phyloP scores from a whole-genome alignment of 2,113 vertebrate species.

The Lates calcarifer region DNA sequence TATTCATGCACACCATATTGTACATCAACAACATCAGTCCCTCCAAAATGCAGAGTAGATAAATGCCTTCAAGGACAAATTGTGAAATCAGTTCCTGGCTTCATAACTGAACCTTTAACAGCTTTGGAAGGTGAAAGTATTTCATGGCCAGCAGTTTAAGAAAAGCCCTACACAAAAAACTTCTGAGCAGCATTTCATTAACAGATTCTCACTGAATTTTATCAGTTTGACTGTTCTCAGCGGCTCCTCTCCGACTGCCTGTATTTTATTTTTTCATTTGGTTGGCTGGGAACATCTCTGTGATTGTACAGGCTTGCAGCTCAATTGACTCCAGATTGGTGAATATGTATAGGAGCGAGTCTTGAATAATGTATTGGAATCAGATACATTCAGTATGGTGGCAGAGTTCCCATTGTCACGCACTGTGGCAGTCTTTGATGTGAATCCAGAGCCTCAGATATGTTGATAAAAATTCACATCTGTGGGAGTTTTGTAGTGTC shows the following conservation, averaged over 20 bases:
- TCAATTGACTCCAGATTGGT: constrained; percentile 64
- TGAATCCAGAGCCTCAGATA: constrained; percentile 61
- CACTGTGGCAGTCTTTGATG: constrained; percentile 70
- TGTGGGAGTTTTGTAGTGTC: constrained; percentile 59
- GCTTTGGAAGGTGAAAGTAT: constrained; percentile 52
- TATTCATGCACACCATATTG: constrained; percentile 2
- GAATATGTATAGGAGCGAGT: constrained; percentile 68
- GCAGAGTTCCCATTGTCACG: constrained; percentile 50
- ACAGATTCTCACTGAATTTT: constrained; percentile 26
- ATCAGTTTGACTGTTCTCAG: constrained; percentile 40
- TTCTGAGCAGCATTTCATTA: constrained; percentile 28
- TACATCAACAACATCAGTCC: not conserved
- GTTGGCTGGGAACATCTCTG: constrained; percentile 54
- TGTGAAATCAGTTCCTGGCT: constrained; percentile 12
- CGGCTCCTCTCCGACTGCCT: constrained; percentile 6
- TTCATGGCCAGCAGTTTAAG: constrained; percentile 24
- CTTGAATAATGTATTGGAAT: constrained; percentile 77
- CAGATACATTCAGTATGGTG: constrained; percentile 37
- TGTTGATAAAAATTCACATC: constrained; percentile 25
- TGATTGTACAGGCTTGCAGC: constrained; percentile 50
- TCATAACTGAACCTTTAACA: constrained; percentile 35
- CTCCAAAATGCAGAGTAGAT: constrained; percentile 3
- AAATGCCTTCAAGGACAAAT: constrained; percentile 43
- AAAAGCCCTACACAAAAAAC: constrained; percentile 22
- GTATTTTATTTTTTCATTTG: constrained; percentile 49